A percentile compares a stretch with the other conserved stretches of the same genome.
Evolutionary conservation across 1,140 invertebrate species (phyloP).

Genomic region (Asbolus verrucosus): DNA sequence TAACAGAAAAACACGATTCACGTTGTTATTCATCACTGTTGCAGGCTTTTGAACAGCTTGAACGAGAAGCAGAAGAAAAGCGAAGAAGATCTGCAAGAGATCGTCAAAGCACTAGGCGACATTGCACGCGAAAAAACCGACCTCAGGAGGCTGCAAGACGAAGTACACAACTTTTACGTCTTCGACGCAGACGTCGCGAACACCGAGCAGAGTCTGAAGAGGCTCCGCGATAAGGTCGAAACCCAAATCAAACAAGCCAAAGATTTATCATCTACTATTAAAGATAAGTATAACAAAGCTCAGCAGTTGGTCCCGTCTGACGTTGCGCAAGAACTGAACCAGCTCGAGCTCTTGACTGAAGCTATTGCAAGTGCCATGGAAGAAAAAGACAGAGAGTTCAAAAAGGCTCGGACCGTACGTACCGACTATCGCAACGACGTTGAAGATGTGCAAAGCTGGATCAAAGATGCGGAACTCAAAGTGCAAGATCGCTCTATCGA

Average conservation of each 20-base stretch:
- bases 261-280: slow-evolving; percentile 73
- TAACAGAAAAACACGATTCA: slow-evolving; percentile 41
- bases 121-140: slow-evolving; percentile 74
- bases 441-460: slow-evolving; percentile 85
- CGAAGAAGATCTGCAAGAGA: slow-evolving; percentile 71
- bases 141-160: slow-evolving; percentile 72
- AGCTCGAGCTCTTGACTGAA: slow-evolving; percentile 84
- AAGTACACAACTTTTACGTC: slow-evolving; percentile 77
- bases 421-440: slow-evolving; percentile 84
- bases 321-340: slow-evolving; percentile 79
- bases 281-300: slow-evolving; percentile 74
- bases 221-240: slow-evolving; percentile 65
- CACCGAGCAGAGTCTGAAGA: slow-evolving; percentile 68
- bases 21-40: slow-evolving; percentile 58
- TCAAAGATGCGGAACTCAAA: slow-evolving; percentile 83
- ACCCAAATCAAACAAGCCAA: slow-evolving; percentile 71
- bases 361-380: slow-evolving; percentile 82
- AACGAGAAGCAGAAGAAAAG: slow-evolving; percentile 71
- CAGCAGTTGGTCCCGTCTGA: slow-evolving; percentile 80
- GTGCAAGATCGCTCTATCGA: slow-evolving; percentile 84
- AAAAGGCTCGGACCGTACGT: slow-evolving; percentile 83
- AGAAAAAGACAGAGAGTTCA: slow-evolving; percentile 87
- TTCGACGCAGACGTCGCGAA: slow-evolving; percentile 76
- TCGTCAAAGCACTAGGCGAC: slow-evolving; percentile 71
- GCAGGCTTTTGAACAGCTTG: slow-evolving; percentile 68